phyloP scores from a whole-genome alignment of 2,888 invertebrate genomes.

The Cheilosia grossa region DNA sequence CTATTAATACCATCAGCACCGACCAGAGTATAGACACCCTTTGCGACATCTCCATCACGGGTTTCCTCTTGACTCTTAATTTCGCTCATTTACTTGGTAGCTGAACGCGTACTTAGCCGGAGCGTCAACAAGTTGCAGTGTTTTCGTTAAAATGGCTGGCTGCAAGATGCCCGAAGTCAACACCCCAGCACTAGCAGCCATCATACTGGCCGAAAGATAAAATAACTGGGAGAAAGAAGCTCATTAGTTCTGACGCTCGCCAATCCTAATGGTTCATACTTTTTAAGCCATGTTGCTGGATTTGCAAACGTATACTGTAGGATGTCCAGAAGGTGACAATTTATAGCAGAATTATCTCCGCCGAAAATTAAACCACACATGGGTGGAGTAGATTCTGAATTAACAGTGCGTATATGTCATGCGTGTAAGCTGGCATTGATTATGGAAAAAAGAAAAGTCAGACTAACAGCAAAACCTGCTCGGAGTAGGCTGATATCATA shows the following conservation, averaged over 20 bases:
- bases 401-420: constrained; percentile 50
- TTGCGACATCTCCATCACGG: constrained; percentile 76
- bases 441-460: constrained; percentile 44
- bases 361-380: constrained; percentile 9
- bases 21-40: constrained; percentile 76
- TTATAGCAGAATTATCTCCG: too few species aligned
- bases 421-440: constrained; percentile 60
- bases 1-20: constrained; percentile 77
- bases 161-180: constrained; percentile 43
- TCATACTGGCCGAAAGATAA: constrained; percentile 44
- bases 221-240: constrained; percentile 29
- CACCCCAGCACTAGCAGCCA: constrained; percentile 43
- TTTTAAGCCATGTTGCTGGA: constrained; percentile 63
- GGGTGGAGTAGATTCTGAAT: constrained; percentile 17
- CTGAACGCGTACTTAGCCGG: constrained; percentile 75
- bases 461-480: constrained; percentile 34
- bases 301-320: constrained; percentile 47
- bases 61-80: constrained; percentile 76
- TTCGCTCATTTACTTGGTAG: constrained; percentile 77
- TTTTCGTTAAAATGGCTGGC: constrained; percentile 50
- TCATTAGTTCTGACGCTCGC: neutral
- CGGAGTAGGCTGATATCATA: constrained; percentile 40
- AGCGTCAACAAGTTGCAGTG: constrained; percentile 35
- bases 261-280: constrained; percentile 29
- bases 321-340: constrained; percentile 47